Evolutionary conservation across 2,113 vertebrate genomes (phyloP), one percentile per base, ranked within the genome.

Genomic region (Aviceda subcristata): DNA sequence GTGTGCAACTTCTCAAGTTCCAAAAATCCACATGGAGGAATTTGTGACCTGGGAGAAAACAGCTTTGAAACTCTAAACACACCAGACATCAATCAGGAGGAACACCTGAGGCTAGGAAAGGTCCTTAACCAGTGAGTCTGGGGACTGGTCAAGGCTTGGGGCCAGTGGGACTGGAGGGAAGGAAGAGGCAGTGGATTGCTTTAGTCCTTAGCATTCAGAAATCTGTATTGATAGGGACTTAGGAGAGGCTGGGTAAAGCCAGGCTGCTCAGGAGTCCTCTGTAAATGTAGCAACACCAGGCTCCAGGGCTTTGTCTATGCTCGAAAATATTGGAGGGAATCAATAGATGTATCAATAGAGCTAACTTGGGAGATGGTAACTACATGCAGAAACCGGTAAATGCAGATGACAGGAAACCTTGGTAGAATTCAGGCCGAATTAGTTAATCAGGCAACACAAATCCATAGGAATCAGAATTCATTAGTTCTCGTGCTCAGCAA

Each of bases 121-220:
- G 26, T 34, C 67, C 78, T 67, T 2, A 15, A 38, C 32, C 26
- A 6, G 75, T 15, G 41, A 67, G 30, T 16, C 15, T 62, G 77
- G 71, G 81, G 32, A 23, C 48, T 20, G 0, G 22, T 48, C 17
- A 7, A 4, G 18, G 57, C 30, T 23, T 9, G 43, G 38, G 45
- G 34, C 32, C 3, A 1, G n/a, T 1, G 13, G 38, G n/a, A 7
- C 0, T 17, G 45, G 19, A 69, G 16, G 48, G 36, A 24, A 15
- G 41, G 48, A 91, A 30, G 27, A 68, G 66, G 1, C 4, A 23
- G 59, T 34, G 64, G 17, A 3, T 59, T 48, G 48, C 29, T 91
- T 88, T 26, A 39, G 34, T 43, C 34, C 62, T 68, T 23, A 43
- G 36, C 20, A 8, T 36, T 71, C 85, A 48, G 66, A 18, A 77